These are phyloP conservation scores for Andrena hattorfiana DNA, from an alignment of 2,888 invertebrate species.

Conservation along the genomic window DNA sequence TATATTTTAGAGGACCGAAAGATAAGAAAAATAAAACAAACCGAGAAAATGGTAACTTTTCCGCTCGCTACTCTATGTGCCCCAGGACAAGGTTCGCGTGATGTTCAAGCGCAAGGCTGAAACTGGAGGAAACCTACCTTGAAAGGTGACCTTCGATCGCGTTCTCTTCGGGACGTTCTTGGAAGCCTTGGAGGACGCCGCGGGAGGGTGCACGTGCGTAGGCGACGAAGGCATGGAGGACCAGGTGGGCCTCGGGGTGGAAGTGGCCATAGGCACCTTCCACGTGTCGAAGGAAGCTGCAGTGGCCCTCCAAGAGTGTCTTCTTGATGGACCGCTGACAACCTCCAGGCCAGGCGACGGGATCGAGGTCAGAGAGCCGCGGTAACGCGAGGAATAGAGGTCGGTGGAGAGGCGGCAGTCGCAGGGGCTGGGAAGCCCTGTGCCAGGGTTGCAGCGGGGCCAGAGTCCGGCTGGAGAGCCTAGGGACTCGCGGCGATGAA, in stretches of 20 bases:
- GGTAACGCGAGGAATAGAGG: conserved; percentile 81
- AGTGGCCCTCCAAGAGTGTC: conserved; percentile 83
- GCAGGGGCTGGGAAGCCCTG: conserved; percentile 82
- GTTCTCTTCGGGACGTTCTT: conserved; percentile 79
- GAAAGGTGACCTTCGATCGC: conserved; percentile 84
- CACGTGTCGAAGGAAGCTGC: conserved; percentile 83
- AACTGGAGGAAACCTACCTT: conserved; percentile 76
- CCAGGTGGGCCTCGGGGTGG: conserved; percentile 83
- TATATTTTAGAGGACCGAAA: too few species aligned
- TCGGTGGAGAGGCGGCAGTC: conserved; percentile 83
- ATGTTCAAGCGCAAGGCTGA: neutral
- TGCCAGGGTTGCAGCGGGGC: conserved; percentile 77
- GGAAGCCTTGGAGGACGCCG: conserved; percentile 70
- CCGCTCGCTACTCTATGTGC: too few species aligned
- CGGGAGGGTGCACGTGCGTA: conserved; percentile 83
- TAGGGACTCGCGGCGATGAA: conserved; percentile 81
- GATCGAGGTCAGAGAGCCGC: conserved; percentile 83
- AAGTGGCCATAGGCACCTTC: conserved; percentile 77
- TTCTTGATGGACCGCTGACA: conserved; percentile 78
- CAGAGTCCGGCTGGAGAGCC: conserved; percentile 80
- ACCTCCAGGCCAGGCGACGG: conserved; percentile 81
- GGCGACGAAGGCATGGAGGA: conserved; percentile 86
- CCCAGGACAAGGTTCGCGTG: too few species aligned
- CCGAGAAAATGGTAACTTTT: too few species aligned
- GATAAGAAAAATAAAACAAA: too few species aligned